Evolutionary conservation across 2,888 invertebrate genomes (phyloP), one percentile per base, ranked within the genome.

Genomic region (Thumatha senex): DNA sequence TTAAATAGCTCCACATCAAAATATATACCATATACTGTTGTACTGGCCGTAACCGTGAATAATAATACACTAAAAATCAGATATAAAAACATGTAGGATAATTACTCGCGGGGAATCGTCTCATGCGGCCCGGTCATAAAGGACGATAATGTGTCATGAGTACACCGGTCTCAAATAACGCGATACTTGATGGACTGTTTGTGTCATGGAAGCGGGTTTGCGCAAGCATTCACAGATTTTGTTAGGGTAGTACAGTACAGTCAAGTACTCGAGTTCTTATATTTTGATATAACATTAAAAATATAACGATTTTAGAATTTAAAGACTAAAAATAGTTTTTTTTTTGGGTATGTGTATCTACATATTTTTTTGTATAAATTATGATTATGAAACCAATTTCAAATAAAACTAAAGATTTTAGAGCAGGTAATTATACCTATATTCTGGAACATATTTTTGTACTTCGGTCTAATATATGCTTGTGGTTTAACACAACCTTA

Each of bases 181-280:
- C 67, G 61, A 71, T 88, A 83, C 84, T 87, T 86, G 75, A 85
- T 82, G 76, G 79, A 82, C 78, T 86, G 86, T 88, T 89, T 87
- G 82, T 87, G 87, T 86, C 89, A 89, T 89, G 89, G 87, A 91
- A 91, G 91, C 91, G 90, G 89, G 90, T 90, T 91, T 91, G 90
- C 78, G 91, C 89, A 91, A 91, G 90, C 91, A 91, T 91, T 90
- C 91, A 91, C 89, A 89, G 90, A 91, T 90, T 91, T 89, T 78
- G 88, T 84, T 89, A 82, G 90, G 91, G 90, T 87, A 85, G 80
- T 70, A 63, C 51, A 48, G 86, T 86, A 91, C 84, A 75, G 79
- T 76, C 76, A 75, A 1, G 61, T 7, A 48, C 67, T 54, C 54
- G 73, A 72, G 46, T 39, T 15, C 34, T 42, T 12, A n/a, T 15